Evolutionary conservation across 2,113 vertebrate species (phyloP).

Genomic region (Neomonachus schauinslandi): DNA sequence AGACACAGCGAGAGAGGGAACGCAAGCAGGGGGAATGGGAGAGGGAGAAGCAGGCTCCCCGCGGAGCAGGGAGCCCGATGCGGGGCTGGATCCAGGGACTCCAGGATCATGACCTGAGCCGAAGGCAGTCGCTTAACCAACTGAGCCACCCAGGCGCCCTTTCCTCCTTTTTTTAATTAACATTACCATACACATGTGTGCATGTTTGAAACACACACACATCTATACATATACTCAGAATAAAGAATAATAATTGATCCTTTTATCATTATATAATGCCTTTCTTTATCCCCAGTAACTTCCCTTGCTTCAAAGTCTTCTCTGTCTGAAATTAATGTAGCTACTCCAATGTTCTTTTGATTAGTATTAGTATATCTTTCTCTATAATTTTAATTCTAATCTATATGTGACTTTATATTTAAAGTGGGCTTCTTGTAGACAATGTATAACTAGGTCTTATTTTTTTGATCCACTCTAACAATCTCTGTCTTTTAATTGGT

Average conservation of each 20-base stretch:
- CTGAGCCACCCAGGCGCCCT: background rate
- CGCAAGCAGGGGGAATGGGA: no score
- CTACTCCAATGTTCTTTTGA: background rate
- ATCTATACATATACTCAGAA: background rate
- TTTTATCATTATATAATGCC: background rate
- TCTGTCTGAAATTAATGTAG: background rate
- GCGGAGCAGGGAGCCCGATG: no score
- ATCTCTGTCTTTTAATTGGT: background rate
- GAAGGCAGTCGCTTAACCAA: no score
- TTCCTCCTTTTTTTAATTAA: background rate
- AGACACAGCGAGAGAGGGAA: no score
- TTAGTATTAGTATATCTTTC: background rate
- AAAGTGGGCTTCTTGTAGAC: background rate
- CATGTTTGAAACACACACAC: background rate
- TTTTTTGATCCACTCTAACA: background rate
- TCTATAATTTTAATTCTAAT: background rate
- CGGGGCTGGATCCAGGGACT: no score
- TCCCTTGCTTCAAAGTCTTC: background rate
- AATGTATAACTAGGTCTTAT: background rate
- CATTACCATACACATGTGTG: background rate
- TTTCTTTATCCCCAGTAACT: background rate
- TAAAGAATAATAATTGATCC: background rate
- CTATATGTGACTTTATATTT: background rate
- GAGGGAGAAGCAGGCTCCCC: no score
- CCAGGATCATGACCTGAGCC: no score